These are phyloP conservation scores for Timema cristinae DNA, from an alignment of 2,888 invertebrate species.

Conservation along the genomic window DNA sequence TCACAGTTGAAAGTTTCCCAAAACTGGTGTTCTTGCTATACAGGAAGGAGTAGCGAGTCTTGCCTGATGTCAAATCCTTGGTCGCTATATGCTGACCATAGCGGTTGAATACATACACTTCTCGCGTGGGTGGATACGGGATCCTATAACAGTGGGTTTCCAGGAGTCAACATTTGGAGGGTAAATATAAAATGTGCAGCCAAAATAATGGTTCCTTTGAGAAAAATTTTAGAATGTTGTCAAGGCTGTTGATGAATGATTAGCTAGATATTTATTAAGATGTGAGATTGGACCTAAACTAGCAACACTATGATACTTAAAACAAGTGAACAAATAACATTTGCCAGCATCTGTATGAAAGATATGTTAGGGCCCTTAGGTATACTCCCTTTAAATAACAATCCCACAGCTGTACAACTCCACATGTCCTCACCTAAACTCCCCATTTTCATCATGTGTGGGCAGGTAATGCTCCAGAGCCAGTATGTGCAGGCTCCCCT, in stretches of 20 bases:
- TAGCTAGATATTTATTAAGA: too few species aligned
- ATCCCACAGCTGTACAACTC: background rate
- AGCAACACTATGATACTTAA: background rate
- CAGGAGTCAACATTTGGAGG: too few species aligned
- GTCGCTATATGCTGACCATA: slow-evolving; percentile 96
- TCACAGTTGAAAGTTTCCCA: slow-evolving; percentile 88
- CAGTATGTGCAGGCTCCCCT: slow-evolving; percentile 78
- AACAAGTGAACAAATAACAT: background rate
- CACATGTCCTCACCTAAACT: slow-evolving; percentile 52
- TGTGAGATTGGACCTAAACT: background rate
- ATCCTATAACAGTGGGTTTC: slow-evolving; percentile 55
- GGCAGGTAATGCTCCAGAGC: slow-evolving; percentile 84
- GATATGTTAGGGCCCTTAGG: too few species aligned
- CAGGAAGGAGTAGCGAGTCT: slow-evolving; percentile 89
- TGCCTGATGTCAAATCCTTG: slow-evolving; percentile 90
- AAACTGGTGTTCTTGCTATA: slow-evolving; percentile 97
- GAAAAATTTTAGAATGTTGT: background rate
- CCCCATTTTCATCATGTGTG: slow-evolving; percentile 80
- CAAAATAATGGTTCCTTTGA: background rate
- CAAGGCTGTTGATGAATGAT: too few species aligned
- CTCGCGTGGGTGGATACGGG: slow-evolving; percentile 88
- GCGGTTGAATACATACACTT: slow-evolving; percentile 89
- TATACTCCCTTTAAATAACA: background rate
- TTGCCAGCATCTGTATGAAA: background rate
- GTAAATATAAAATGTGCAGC: background rate